phyloP scores from a whole-genome alignment of 1,140 invertebrate genomes.

The Eumaeus atala region DNA sequence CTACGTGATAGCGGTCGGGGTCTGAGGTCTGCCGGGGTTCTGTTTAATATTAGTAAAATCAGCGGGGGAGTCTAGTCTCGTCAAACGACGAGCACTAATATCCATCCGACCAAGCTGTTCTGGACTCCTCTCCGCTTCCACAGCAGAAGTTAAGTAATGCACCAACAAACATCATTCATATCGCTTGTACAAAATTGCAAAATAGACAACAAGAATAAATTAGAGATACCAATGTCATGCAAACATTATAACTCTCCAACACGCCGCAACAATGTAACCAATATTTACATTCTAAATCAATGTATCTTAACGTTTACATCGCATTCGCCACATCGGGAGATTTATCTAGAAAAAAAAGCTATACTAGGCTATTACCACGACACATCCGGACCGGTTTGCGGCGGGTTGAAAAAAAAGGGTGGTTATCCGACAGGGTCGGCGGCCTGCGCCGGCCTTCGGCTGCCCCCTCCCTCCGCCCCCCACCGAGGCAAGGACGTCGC shows the following conservation, averaged over 20 bases:
- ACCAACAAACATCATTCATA: no score
- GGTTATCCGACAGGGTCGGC: slow-evolving; percentile 48
- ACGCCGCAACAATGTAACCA: slow-evolving; percentile 1
- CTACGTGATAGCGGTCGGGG: no score
- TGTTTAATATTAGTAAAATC: no score
- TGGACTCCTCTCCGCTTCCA: no score
- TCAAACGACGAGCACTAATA: no score
- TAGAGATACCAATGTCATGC: not conserved
- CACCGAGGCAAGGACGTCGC: slow-evolving; percentile 45
- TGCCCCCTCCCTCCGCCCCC: slow-evolving; percentile 32
- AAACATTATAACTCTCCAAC: not conserved
- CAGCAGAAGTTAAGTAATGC: no score
- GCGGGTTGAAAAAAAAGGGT: slow-evolving; percentile 47
- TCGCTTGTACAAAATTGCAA: no score
- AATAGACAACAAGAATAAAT: no score
- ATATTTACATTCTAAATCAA: slow-evolving; percentile 8
- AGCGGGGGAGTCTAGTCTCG: no score
- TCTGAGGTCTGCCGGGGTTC: no score
- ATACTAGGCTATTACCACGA: not conserved
- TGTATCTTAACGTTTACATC: not conserved
- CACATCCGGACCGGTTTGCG: not conserved
- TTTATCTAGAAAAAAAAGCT: not conserved
- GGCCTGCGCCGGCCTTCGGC: slow-evolving; percentile 52
- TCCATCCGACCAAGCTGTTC: no score
- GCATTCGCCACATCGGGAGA: not conserved